These are phyloP conservation scores for Ceyx cyanopectus DNA, from an alignment of 2,113 vertebrate species.

Conservation along the genomic window DNA sequence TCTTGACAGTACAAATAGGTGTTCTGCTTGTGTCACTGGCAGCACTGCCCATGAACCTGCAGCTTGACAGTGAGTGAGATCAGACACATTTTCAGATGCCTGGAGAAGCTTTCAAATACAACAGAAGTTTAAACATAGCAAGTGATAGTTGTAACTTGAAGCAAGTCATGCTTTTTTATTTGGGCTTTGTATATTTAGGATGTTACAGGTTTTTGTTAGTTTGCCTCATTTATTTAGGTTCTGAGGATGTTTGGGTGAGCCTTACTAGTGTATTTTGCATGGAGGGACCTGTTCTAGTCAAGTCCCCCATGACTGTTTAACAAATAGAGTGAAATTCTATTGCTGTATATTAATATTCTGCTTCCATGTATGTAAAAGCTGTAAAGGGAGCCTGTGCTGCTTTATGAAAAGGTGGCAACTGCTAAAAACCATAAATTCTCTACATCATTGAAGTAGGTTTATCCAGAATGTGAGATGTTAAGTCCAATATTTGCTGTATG, in stretches of 20 bases:
- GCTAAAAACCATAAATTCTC: background rate
- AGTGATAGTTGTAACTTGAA: background rate
- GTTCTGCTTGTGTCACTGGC: fast-evolving
- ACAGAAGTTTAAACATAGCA: background rate
- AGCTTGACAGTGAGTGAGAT: background rate
- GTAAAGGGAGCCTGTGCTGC: background rate
- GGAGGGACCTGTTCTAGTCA: background rate
- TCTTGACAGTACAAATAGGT: background rate
- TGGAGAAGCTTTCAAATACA: background rate
- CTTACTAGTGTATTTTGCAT: background rate
- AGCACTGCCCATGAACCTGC: background rate
- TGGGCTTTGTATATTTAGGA: background rate
- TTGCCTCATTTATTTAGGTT: background rate
- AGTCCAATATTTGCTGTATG: background rate
- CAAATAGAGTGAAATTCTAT: background rate
- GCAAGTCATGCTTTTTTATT: background rate
- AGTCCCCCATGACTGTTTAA: background rate
- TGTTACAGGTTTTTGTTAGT: background rate
- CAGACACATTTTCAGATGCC: background rate
- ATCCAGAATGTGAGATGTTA: background rate
- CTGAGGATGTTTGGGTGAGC: background rate
- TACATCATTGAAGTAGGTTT: background rate
- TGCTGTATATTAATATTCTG: background rate
- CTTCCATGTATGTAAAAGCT: background rate
- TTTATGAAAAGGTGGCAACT: background rate